phyloP scores from a whole-genome alignment of 92 coral and sea anemone genomes.

The Palythoa caribaeorum region DNA sequence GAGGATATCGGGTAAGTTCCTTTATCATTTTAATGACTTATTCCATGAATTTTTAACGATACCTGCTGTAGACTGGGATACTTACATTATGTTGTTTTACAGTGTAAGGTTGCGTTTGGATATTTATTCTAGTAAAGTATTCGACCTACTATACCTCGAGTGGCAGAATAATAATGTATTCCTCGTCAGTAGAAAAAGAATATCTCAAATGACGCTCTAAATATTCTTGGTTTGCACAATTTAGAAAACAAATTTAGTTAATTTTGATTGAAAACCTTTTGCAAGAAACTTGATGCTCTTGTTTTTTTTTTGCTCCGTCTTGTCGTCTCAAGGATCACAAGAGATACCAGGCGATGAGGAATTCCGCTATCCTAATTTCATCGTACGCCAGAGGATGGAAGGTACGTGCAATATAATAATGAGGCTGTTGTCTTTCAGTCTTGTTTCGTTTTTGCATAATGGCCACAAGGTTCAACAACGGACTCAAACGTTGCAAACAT shows the following conservation, averaged over 20 bases:
- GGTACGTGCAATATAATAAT: constrained; percentile 49
- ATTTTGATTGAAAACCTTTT: neutral
- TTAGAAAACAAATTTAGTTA: neutral
- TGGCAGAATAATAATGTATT: too few relatives aligned
- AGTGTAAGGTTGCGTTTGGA: neutral
- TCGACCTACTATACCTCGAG: neutral
- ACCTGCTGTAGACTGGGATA: neutral
- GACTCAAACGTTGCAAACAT: too few relatives aligned
- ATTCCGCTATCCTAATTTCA: constrained; percentile 88
- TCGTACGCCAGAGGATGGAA: constrained; percentile 94
- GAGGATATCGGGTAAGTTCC: constrained; percentile 85
- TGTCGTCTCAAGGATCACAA: constrained; percentile 75
- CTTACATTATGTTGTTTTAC: neutral
- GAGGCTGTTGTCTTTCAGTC: neutral
- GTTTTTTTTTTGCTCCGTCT: neutral
- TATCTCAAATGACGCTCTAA: neutral
- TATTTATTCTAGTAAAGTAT: neutral
- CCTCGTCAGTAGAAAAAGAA: neutral
- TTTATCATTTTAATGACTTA: neutral
- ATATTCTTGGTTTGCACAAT: neutral
- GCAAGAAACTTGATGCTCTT: neutral
- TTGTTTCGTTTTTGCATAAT: too few relatives aligned
- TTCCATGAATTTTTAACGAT: neutral
- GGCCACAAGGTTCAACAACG: too few relatives aligned
- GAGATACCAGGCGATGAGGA: constrained; percentile 74